Conservation (phyloP, 2,888 invertebrate species). For the Tenthredo mesomela region DNA sequence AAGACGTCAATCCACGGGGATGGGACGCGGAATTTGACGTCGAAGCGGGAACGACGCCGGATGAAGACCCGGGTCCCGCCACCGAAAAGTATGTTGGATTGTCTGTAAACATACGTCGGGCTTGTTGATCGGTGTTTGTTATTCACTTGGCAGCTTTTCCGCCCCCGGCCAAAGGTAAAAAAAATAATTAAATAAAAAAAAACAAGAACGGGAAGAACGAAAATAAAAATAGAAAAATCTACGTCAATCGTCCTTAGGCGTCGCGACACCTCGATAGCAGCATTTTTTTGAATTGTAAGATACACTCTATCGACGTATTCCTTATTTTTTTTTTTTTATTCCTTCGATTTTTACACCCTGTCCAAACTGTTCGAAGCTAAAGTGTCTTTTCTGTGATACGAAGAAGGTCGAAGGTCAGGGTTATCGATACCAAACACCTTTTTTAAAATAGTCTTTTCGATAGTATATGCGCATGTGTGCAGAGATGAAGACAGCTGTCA, state of each 20-base stretch:
- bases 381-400: not conserved
- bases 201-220: too few species aligned
- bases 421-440: not conserved
- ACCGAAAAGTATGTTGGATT: slow-evolving; percentile 90
- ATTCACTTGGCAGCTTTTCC: too few species aligned
- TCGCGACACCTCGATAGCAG: not conserved
- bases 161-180: not conserved
- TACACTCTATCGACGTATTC: not conserved
- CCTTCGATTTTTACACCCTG: not conserved
- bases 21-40: slow-evolving; percentile 58
- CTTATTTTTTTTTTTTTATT: not conserved
- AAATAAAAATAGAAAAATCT: not conserved
- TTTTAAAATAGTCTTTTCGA: not conserved
- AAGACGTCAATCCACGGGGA: slow-evolving; percentile 67
- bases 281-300: not conserved
- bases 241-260: not conserved
- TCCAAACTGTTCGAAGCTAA: not conserved
- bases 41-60: slow-evolving; percentile 58
- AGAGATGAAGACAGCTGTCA: slow-evolving; percentile 33
- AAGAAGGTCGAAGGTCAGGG: not conserved
- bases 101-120: slow-evolving; percentile 80
- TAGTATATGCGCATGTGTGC: slow-evolving; percentile 6
- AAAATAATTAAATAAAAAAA: too few species aligned
- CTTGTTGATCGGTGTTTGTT: slow-evolving; percentile 20
- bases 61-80: slow-evolving; percentile 77